These are phyloP conservation scores for Sebastes schlegelii DNA, from an alignment of 2,113 vertebrate genomes.

Conservation along the genomic window DNA sequence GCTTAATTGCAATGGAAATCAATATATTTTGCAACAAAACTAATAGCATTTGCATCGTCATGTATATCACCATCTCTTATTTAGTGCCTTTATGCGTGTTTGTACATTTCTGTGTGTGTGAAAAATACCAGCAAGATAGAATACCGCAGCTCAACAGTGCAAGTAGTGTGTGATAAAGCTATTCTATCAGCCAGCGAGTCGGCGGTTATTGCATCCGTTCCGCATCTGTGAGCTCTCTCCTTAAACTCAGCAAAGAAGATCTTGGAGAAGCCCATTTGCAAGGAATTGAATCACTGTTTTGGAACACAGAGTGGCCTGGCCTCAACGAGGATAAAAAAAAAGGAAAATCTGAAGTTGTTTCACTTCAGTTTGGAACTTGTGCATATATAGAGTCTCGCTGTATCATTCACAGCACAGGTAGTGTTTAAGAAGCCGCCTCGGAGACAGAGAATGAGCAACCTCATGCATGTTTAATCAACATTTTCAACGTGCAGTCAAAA, in stretches of 20 bases:
- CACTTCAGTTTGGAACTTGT: constrained; percentile 30
- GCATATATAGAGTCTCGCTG: background rate
- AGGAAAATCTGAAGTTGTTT: constrained; percentile 19
- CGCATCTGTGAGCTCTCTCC: constrained; percentile 57
- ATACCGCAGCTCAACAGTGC: constrained; percentile 40
- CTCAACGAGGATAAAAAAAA: constrained; percentile 18
- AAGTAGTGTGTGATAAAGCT: constrained; percentile 76
- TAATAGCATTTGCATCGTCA: background rate
- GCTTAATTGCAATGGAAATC: constrained; percentile 20
- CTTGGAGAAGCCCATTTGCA: constrained; percentile 64
- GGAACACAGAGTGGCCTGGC: constrained; percentile 47
- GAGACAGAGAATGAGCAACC: constrained; percentile 38
- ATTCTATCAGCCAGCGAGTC: constrained; percentile 62
- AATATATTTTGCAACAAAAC: constrained; percentile 6
- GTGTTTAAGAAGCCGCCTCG: background rate
- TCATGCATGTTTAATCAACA: constrained; percentile 72
- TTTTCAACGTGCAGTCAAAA: constrained; percentile 70
- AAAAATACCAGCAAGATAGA: constrained; percentile 33
- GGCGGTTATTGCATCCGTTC: constrained; percentile 71
- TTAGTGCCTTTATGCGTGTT: constrained; percentile 11
- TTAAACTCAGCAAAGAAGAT: constrained; percentile 67
- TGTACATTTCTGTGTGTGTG: constrained; percentile 32
- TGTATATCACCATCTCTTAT: constrained; percentile 6
- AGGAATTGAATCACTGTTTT: constrained; percentile 62
- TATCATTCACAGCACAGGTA: constrained; percentile 55